These are phyloP conservation scores for Dromiciops gliroides DNA, from an alignment of 2,113 vertebrate genomes.

Conservation along the genomic window DNA sequence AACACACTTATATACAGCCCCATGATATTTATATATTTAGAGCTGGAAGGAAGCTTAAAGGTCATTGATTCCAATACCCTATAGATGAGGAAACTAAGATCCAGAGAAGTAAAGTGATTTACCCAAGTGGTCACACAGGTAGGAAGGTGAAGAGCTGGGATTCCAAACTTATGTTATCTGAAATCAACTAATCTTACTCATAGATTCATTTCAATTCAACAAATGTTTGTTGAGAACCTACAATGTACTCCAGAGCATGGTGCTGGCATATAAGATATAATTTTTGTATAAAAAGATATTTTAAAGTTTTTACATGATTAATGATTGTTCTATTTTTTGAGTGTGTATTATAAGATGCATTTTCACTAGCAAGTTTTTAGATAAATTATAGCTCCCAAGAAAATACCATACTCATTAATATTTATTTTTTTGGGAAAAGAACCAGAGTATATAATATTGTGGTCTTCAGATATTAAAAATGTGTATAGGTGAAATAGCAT, in stretches of 20 bases:
- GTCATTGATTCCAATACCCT: background rate
- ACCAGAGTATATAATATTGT: conserved; percentile 16
- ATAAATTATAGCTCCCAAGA: conserved; percentile 46
- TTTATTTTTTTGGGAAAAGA: conserved; percentile 24
- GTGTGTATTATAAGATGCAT: background rate
- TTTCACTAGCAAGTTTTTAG: conserved; percentile 4
- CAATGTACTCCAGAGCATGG: background rate
- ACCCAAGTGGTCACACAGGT: background rate
- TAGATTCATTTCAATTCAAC: background rate
- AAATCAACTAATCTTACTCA: background rate
- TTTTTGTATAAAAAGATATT: background rate
- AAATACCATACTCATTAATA: conserved; percentile 22
- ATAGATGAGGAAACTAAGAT: background rate
- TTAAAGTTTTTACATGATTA: background rate
- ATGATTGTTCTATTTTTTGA: background rate
- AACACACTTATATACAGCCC: too few relatives aligned
- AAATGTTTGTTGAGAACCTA: background rate
- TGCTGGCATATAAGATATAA: background rate
- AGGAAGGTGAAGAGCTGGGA: background rate
- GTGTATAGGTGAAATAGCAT: conserved; percentile 4
- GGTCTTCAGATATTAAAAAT: conserved; percentile 13
- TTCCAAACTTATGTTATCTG: background rate
- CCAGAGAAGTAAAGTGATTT: background rate
- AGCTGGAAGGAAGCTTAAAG: background rate
- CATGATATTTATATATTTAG: background rate